Conservation (phyloP, 2,888 invertebrate genomes). For the Chloroclystis v-ata region DNA sequence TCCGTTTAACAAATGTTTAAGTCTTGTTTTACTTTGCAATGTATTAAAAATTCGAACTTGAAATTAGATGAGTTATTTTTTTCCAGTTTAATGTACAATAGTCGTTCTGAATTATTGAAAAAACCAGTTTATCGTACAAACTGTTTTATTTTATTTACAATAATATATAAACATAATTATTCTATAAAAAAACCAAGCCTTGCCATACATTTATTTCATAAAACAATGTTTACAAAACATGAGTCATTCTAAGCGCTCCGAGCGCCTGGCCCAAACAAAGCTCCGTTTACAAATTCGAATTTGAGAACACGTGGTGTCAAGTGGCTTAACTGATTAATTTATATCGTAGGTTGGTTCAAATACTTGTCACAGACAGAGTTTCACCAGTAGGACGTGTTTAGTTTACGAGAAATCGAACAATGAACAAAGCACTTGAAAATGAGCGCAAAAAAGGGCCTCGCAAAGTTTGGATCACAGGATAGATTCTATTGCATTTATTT, state of each 20-base stretch:
- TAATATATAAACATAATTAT: no score
- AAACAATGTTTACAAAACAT: slow-evolving; percentile 8
- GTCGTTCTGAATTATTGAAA: no score
- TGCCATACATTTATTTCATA: neutral
- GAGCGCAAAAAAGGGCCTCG: slow-evolving; percentile 8
- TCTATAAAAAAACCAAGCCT: neutral
- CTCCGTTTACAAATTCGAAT: neutral
- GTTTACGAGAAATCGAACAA: slow-evolving; percentile 12
- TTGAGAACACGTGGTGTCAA: no score
- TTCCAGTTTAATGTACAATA: no score
- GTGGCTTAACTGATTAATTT: no score
- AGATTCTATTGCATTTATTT: slow-evolving; percentile 12
- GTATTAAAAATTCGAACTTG: slow-evolving; percentile 6
- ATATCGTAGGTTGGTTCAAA: neutral
- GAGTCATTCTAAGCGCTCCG: slow-evolving; percentile 6
- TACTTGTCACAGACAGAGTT: slow-evolving; percentile 2
- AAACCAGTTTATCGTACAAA: neutral
- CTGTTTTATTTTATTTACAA: neutral
- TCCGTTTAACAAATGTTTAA: no score
- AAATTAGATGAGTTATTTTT: no score
- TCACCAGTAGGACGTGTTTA: slow-evolving; percentile 7
- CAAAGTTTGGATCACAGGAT: slow-evolving; percentile 12
- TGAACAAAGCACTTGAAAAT: slow-evolving; percentile 11
- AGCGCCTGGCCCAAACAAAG: slow-evolving; percentile 8
- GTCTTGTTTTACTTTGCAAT: no score